These are phyloP conservation scores for Dinoponera quadriceps DNA, from an alignment of 1,140 invertebrate species.

Conservation along the genomic window DNA sequence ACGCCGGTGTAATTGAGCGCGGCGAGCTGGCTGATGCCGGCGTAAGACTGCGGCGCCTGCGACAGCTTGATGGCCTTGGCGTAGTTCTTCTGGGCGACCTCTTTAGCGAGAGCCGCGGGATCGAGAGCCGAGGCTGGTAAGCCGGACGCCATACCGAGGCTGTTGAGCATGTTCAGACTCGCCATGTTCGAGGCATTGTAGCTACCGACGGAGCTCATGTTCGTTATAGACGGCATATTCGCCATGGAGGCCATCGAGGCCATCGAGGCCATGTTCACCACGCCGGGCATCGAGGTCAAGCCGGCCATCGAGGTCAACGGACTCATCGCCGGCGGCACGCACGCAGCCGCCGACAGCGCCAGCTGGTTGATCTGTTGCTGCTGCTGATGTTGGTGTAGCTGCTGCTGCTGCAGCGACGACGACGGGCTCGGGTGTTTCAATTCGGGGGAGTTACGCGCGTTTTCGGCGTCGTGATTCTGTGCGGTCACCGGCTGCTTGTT, in stretches of 20 bases:
- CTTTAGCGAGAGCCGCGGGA: slow-evolving; percentile 89
- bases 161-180: slow-evolving; percentile 81
- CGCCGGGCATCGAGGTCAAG: slow-evolving; percentile 78
- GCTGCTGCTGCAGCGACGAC: slow-evolving; percentile 74
- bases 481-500: slow-evolving; percentile 78
- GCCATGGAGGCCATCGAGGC: slow-evolving; percentile 74
- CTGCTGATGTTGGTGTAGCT: slow-evolving; percentile 65
- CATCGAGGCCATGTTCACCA: slow-evolving; percentile 77
- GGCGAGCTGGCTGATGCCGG: slow-evolving; percentile 85
- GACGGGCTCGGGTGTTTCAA: slow-evolving; percentile 82
- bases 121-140: slow-evolving; percentile 83
- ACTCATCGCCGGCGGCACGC: slow-evolving; percentile 75
- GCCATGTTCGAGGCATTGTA: slow-evolving; percentile 80
- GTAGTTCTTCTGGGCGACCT: slow-evolving; percentile 92
- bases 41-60: slow-evolving; percentile 83
- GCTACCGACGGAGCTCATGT: slow-evolving; percentile 73
- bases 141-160: slow-evolving; percentile 77
- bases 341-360: slow-evolving; percentile 72
- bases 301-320: slow-evolving; percentile 80
- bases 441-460: slow-evolving; percentile 84
- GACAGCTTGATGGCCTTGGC: slow-evolving; percentile 89
- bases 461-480: slow-evolving; percentile 82
- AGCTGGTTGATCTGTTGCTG: slow-evolving; percentile 69
- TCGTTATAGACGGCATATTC: slow-evolving; percentile 76
- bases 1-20: slow-evolving; percentile 93